phyloP scores from a whole-genome alignment of 1,140 invertebrate species.

The Elymnias hypermnestra region DNA sequence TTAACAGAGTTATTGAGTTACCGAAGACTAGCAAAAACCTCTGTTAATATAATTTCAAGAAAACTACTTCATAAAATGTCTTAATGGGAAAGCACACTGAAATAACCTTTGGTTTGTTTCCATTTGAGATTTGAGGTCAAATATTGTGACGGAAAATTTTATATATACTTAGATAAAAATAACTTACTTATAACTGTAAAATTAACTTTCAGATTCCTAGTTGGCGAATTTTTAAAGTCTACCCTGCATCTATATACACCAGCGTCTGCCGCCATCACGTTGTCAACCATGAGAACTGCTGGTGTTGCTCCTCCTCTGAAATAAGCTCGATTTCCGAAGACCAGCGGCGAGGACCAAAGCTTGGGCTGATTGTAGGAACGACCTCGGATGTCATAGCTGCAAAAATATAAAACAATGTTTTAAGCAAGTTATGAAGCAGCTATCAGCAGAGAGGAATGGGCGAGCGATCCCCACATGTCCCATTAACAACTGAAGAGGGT shows the following conservation, averaged over 20 bases:
- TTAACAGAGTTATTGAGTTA: too few relatives aligned
- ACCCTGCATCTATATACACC: conserved; percentile 91
- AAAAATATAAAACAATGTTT: too few relatives aligned
- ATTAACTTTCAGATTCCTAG: conserved; percentile 90
- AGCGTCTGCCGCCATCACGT: conserved; percentile 85
- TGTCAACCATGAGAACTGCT: conserved; percentile 85
- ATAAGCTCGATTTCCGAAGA: conserved; percentile 85
- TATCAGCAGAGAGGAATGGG: too few relatives aligned
- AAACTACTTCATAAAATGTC: too few relatives aligned
- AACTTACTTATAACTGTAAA: conserved; percentile 91
- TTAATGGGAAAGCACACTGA: too few relatives aligned
- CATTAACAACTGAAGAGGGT: too few relatives aligned
- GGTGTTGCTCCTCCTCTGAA: conserved; percentile 83
- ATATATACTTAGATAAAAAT: not conserved
- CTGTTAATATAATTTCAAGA: too few relatives aligned
- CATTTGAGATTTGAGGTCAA: too few relatives aligned
- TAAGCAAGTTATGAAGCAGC: too few relatives aligned
- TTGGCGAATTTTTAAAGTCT: conserved; percentile 91
- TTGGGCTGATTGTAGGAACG: conserved; percentile 84
- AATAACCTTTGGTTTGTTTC: too few relatives aligned
- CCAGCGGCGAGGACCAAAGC: conserved; percentile 85
- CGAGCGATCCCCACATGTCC: too few relatives aligned
- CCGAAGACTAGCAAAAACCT: too few relatives aligned
- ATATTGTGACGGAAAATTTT: not conserved
- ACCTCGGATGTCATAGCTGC: conserved; percentile 89